Percentiles rank a stretch among this genome's conserved stretches.
Conservation (phyloP, 2,888 invertebrate species). For the Acleris laterana region DNA sequence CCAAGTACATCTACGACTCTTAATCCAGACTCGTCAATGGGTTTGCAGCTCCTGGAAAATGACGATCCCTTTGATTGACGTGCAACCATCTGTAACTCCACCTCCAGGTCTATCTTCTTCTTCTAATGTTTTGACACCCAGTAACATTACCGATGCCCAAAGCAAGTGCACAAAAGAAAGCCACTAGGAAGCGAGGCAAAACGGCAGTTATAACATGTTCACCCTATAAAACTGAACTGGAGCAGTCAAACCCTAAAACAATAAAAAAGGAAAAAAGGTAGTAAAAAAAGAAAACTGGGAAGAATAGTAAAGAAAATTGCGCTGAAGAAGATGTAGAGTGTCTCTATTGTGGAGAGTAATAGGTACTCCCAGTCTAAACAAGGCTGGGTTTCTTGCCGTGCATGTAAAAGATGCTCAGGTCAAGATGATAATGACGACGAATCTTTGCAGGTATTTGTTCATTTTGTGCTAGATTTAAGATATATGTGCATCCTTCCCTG, state of each 20-base stretch:
- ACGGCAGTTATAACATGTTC: constrained; percentile 17
- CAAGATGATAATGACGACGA: not conserved
- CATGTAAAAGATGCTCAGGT: not conserved
- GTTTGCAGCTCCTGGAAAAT: too few relatives aligned
- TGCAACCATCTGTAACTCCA: too few relatives aligned
- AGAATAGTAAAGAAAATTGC: not conserved
- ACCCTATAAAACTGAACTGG: not conserved
- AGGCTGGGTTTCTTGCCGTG: not conserved
- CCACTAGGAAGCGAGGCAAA: not conserved
- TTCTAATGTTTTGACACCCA: too few relatives aligned
- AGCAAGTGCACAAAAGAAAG: too few relatives aligned
- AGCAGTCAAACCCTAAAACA: not conserved
- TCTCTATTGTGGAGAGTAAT: not conserved
- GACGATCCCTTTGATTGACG: too few relatives aligned
- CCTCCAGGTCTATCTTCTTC: too few relatives aligned
- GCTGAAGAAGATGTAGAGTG: not conserved
- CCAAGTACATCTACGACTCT: too few relatives aligned
- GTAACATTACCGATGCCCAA: too few relatives aligned
- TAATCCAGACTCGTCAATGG: too few relatives aligned
- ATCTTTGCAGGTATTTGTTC: not conserved
- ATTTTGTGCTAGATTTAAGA: not conserved
- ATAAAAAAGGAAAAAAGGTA: not conserved
- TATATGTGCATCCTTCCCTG: too few relatives aligned
- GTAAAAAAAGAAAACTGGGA: not conserved
- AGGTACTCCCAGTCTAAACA: not conserved